Conservation (phyloP, 2,888 invertebrate genomes). For the Ophion costatus region DNA sequence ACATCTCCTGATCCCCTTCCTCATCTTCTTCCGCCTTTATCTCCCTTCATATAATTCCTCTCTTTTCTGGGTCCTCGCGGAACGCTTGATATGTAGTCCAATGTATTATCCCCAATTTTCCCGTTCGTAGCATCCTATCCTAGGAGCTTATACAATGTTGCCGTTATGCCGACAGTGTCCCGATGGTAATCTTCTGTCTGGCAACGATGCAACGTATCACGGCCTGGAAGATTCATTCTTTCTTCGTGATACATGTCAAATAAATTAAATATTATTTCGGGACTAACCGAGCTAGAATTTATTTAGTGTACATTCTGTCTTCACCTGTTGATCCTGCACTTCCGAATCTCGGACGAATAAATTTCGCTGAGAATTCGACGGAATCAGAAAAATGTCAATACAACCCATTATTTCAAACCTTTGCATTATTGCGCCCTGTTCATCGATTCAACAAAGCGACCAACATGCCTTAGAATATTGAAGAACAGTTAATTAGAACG, state of each 20-base stretch:
- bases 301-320: slow-evolving; percentile 27
- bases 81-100: slow-evolving; percentile 53
- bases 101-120: slow-evolving; percentile 46
- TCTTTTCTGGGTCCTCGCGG: slow-evolving; percentile 33
- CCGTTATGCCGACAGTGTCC: slow-evolving; percentile 64
- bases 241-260: slow-evolving; percentile 24
- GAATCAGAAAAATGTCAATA: background rate
- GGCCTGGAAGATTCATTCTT: background rate
- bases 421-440: background rate
- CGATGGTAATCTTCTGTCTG: slow-evolving; percentile 51
- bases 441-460: background rate
- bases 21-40: slow-evolving; percentile 16
- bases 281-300: slow-evolving; percentile 53
- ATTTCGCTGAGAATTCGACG: background rate
- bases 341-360: background rate
- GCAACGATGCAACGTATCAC: slow-evolving; percentile 54
- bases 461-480: background rate
- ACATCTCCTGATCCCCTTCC: slow-evolving; percentile 40
- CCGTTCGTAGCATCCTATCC: slow-evolving; percentile 2
- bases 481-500: background rate
- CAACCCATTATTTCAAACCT: background rate
- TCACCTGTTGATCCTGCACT: slow-evolving; percentile 56
- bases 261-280: slow-evolving; percentile 54
- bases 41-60: slow-evolving; percentile 26
- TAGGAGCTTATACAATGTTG: slow-evolving; percentile 26